These are phyloP conservation scores for Pocillopora meandrina DNA, from an alignment of 92 coral and sea anemone genomes.

Conservation along the genomic window DNA sequence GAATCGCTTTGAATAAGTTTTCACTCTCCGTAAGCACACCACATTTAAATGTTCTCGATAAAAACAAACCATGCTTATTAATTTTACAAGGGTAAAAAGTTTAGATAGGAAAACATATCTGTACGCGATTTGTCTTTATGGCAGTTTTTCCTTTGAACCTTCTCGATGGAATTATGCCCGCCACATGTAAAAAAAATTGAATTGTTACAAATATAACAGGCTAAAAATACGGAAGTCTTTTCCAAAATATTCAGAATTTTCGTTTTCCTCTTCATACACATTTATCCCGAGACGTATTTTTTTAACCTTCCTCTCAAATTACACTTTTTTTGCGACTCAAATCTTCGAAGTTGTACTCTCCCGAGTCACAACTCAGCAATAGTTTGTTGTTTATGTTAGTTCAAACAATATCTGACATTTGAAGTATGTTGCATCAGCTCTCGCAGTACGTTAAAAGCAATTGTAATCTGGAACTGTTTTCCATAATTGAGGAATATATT, in stretches of 20 bases:
- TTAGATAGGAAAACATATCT: not conserved
- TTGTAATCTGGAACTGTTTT: conserved; percentile 41
- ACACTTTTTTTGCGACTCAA: not conserved
- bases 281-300: not conserved
- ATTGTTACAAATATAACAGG: conserved; percentile 9
- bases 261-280: not conserved
- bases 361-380: not conserved
- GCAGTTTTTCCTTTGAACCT: conserved; percentile 13
- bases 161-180: not conserved
- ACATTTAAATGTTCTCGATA: not conserved
- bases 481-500: conserved; percentile 73
- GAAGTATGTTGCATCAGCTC: conserved; percentile 35
- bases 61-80: not conserved
- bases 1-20: not conserved
- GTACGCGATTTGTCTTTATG: not conserved
- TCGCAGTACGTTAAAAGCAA: conserved; percentile 37
- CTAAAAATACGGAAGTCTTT: conserved; percentile 8
- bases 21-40: not conserved
- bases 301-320: conserved; percentile 13
- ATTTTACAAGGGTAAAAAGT: not conserved
- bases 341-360: not conserved
- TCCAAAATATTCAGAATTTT: not conserved
- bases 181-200: conserved; percentile 35
- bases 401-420: conserved; percentile 50
- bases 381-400: conserved; percentile 9